Conservation (phyloP, 2,797 vertebrate species). For the Pogonophryne albipinna region DNA sequence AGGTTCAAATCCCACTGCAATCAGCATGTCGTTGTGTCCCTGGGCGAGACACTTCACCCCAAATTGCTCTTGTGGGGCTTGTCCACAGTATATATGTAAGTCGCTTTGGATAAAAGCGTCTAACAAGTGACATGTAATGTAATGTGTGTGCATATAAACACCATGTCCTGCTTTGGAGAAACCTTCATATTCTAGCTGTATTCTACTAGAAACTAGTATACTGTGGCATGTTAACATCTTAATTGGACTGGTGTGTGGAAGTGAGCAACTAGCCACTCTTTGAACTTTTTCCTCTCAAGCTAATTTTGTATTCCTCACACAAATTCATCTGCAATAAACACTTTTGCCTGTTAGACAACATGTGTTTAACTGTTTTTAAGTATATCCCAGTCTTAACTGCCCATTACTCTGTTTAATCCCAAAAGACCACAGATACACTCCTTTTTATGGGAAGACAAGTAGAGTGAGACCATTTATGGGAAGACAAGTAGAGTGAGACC, state of each 20-base stretch:
- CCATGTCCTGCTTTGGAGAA: conserved; percentile 1
- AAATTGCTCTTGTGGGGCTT: too few species aligned
- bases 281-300: background rate
- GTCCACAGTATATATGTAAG: too few species aligned
- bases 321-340: background rate
- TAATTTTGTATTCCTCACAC: background rate
- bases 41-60: too few species aligned
- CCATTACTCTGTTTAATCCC: background rate
- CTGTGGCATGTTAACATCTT: background rate
- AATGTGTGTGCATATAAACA: background rate
- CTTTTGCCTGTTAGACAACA: too few species aligned
- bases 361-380: background rate
- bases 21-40: too few species aligned
- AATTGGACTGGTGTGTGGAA: background rate
- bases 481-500: background rate
- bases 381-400: background rate
- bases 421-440: background rate
- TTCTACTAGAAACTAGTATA: too few species aligned
- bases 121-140: too few species aligned
- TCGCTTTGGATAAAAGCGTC: too few species aligned
- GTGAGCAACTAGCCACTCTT: background rate
- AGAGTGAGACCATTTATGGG: background rate
- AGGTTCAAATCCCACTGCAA: too few species aligned
- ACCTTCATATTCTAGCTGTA: background rate
- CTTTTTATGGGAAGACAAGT: too few species aligned